Conservation (phyloP, 2,113 vertebrate species). For the Rallus limicola region DNA sequence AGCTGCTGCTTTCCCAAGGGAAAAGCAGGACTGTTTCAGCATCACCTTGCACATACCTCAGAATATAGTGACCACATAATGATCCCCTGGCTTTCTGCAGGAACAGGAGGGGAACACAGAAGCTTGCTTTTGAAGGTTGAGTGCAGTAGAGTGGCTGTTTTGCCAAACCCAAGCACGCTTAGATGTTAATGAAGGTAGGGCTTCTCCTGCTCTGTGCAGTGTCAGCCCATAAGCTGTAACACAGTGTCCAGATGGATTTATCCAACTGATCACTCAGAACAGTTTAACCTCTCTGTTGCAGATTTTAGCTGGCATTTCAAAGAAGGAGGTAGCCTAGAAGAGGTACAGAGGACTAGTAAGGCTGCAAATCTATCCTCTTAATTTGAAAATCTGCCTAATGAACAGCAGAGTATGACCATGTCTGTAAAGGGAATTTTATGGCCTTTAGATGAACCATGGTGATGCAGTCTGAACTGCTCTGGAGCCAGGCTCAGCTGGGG, state of each 20-base stretch:
- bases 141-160: neutral
- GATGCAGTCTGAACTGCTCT: neutral
- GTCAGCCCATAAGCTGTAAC: neutral
- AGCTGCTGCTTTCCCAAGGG: neutral
- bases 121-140: neutral
- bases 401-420: fast-evolving
- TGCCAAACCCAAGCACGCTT: neutral
- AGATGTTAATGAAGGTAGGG: neutral
- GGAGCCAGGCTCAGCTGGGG: neutral
- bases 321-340: neutral
- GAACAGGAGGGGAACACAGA: neutral
- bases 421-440: neutral
- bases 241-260: neutral
- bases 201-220: neutral
- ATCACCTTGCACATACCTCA: neutral
- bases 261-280: neutral
- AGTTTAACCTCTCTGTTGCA: neutral
- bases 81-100: neutral
- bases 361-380: neutral
- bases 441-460: neutral
- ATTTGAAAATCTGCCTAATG: neutral
- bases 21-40: neutral
- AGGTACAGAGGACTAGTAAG: neutral
- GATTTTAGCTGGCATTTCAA: neutral
- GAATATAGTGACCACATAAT: neutral